Base-by-base conservation (phyloP, 2,888 invertebrate genomes). In the Dastarcus helophoroides region DNA sequence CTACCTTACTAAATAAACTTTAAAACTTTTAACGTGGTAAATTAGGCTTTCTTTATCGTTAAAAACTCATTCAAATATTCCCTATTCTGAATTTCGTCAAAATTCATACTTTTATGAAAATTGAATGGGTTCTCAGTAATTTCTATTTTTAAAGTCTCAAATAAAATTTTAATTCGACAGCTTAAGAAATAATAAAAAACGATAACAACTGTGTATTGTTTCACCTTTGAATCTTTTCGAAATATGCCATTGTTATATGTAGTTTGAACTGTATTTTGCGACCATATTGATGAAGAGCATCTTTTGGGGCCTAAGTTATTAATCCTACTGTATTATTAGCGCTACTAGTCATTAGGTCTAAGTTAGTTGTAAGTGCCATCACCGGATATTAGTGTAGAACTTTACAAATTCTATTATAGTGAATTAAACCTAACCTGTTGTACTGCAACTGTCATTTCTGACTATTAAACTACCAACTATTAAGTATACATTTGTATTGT, bases 201-300 rank as follows among this genome's bases (percentile, higher is more conserved):
- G 19, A 17, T 7, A 7, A 17, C n/a, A 17, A 17, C 6, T 17
- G 19, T 7, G n/a, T 17, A 17, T 17, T 17, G 19, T n/a, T 17
- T 17, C 14, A 6, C 5, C 5, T 12, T 10, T 25, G 10, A 21
- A 21, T 39, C 36, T 41, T 49, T 54, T 50, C 48, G 46, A 53
- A 56, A 56, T 57, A 58, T 58, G 58, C 57, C 58, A 58, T 51
- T 33, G 6, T 36, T 15, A 25, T 27, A 38, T 40, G 41, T 38
- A 42, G 56, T 56, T 57, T 59, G 56, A 58, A 57, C 54, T 54
- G 51, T 57, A 41, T 40, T 51, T 50, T 57, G 60, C 59, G 54
- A 59, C 56, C 60, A 53, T 57, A 57, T 50, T 54, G 54, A 57
- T 58, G 61, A 60, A 60, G 57, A 60, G 55, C 51, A 36, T 34